Evolutionary conservation across 2,888 invertebrate genomes (phyloP), one percentile per base, ranked within the genome.

Genomic region (Eudemis profundana): DNA sequence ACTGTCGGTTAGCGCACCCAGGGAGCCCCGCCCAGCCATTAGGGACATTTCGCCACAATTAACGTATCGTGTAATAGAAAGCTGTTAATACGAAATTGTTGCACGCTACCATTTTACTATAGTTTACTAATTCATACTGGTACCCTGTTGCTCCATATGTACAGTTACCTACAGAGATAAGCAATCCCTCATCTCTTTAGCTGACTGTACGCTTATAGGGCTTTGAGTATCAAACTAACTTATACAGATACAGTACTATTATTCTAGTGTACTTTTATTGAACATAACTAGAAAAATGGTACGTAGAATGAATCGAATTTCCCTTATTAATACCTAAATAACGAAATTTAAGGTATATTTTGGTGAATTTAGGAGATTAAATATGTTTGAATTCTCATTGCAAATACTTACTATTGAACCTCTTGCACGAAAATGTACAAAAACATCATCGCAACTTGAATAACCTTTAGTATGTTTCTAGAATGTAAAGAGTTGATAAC

Each of bases 11-110:
- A 56, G 56, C 56, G 42, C 56, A 56, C 56, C 56, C 42, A 40
- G 27, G 51, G 44, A 40, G 36, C 53, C 62, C 38, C 62, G 38
- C 62, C 62, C 59, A 14, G 27, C 54, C 62, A 62, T 62, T 62
- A 62, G 62, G 62, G 62, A 62, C 49, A 56, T 50, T 63, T 63
- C 42, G 63, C 63, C 63, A 63, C 63, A 42, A 63, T 63, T 63
- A 63, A 33, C 46, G 50, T 62, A 54, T 40, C 54, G 47, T 53
- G 62, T 36, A 62, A 61, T 54, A 33, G 29, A 62, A 54, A 46
- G 51, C 61, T 5, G 50, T 42, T 44, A 62, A 54, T 27, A 14
- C n/a, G 61, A 62, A 42, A 60, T 47, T 15, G 56, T 56, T 44
- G 56, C 56, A 56, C 56, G 56, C 29, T 27, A 56, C 29, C 44